Evolutionary conservation across 1,140 invertebrate genomes (phyloP).

Genomic region (Hetaerina americana): DNA sequence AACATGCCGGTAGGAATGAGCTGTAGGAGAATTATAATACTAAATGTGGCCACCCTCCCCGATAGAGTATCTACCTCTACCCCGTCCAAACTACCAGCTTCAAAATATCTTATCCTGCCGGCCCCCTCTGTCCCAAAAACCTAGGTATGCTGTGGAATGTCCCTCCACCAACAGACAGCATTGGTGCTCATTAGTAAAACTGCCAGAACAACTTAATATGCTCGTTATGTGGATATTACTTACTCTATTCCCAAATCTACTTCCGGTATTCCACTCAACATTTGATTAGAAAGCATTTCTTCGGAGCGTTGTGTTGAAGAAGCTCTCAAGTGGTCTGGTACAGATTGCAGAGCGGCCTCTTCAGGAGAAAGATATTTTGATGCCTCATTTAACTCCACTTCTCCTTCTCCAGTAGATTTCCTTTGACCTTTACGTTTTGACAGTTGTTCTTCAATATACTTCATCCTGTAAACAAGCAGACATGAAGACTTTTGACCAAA

Average conservation of each 20-base stretch:
- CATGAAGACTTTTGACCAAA: background rate
- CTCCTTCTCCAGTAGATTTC: constrained; percentile 25
- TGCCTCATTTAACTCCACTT: constrained; percentile 22
- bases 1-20: no score
- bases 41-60: no score
- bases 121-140: no score
- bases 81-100: no score
- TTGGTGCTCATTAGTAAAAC: no score
- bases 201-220: no score
- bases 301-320: constrained; percentile 75
- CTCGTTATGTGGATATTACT: no score
- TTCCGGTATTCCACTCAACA: constrained; percentile 99
- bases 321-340: constrained; percentile 75
- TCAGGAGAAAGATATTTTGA: constrained; percentile 68
- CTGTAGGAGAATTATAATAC: no score
- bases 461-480: constrained; percentile 52
- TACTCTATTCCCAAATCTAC: constrained; percentile 96
- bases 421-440: constrained; percentile 65
- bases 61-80: no score
- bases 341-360: constrained; percentile 67
- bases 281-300: constrained; percentile 99
- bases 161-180: no score
- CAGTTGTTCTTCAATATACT: constrained; percentile 90
- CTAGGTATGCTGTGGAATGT: no score
- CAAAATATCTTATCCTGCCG: no score